Percentiles rank a stretch among this genome's conserved stretches.
Conservation (phyloP, 2,888 invertebrate genomes). For the Mylabris sibirica region DNA sequence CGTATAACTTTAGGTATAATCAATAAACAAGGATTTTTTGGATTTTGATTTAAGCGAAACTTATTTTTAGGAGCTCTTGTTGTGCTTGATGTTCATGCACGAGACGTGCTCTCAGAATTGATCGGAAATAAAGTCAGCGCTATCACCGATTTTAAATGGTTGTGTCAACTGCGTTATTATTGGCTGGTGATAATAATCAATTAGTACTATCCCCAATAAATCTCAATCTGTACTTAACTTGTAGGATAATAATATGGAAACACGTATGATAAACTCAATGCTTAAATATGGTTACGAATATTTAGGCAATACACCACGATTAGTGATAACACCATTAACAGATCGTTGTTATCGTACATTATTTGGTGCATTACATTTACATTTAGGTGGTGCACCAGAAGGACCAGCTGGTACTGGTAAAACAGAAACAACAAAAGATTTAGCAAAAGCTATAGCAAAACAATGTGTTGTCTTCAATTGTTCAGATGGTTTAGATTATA, state of each 20-base stretch:
- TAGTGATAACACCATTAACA: conserved; percentile 93
- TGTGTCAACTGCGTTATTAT: conserved; percentile 85
- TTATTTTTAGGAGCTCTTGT: conserved; percentile 77
- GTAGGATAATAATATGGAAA: conserved; percentile 71
- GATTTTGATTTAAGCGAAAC: background rate
- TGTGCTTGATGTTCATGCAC: conserved; percentile 91
- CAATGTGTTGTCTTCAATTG: conserved; percentile 98
- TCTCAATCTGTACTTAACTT: too few species aligned
- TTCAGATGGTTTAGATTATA: conserved; percentile 92
- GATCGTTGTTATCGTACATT: conserved; percentile 92
- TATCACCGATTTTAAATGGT: conserved; percentile 90
- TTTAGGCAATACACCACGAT: conserved; percentile 84
- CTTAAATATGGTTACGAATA: conserved; percentile 94
- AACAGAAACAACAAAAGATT: conserved; percentile 93
- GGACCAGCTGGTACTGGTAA: conserved; percentile 76
- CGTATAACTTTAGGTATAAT: conserved; percentile 81
- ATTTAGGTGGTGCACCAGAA: conserved; percentile 70
- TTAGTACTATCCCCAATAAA: background rate
- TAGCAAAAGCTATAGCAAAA: conserved; percentile 95
- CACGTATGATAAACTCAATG: conserved; percentile 89
- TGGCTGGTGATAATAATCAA: conserved; percentile 70
- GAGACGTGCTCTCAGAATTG: conserved; percentile 81
- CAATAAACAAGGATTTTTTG: background rate
- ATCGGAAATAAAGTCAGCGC: conserved; percentile 70
- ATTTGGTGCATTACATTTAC: conserved; percentile 89